Percentiles rank a stretch among this genome's conserved stretches.
Evolutionary conservation across 2,797 vertebrate species (phyloP).

Genomic region (Phoeniculus purpureus): DNA sequence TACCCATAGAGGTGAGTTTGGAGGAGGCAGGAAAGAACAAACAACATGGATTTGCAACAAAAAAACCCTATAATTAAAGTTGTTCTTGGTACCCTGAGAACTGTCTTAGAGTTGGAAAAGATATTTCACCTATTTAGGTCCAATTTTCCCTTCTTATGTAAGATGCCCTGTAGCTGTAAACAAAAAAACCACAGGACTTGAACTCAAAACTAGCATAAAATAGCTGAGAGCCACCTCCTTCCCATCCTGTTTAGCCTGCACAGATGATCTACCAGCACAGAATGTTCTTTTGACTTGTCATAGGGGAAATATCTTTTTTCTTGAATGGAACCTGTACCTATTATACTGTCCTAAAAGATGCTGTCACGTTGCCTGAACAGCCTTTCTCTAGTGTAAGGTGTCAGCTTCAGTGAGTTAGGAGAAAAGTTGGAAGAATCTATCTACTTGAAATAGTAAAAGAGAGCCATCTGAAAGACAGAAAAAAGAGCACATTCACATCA

Average conservation of each 20-base stretch:
- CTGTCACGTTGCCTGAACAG: background rate
- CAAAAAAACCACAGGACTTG: background rate
- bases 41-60: background rate
- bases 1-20: background rate
- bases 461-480: background rate
- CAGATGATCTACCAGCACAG: background rate
- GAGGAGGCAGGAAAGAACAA: background rate
- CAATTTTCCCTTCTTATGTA: background rate
- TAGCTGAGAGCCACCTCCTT: background rate
- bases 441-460: background rate
- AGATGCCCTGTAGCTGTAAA: background rate
- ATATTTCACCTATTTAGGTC: background rate
- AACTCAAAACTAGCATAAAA: background rate
- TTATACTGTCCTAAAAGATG: background rate
- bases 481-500: background rate
- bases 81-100: background rate
- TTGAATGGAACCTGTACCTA: background rate
- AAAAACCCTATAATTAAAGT: background rate
- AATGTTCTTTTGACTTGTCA: background rate
- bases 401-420: background rate
- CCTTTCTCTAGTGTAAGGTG: background rate
- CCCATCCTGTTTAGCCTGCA: background rate
- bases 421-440: background rate
- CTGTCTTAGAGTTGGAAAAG: background rate
- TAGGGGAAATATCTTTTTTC: background rate